Conservation (phyloP, 2,797 vertebrate species). For the Phoeniculus purpureus region DNA sequence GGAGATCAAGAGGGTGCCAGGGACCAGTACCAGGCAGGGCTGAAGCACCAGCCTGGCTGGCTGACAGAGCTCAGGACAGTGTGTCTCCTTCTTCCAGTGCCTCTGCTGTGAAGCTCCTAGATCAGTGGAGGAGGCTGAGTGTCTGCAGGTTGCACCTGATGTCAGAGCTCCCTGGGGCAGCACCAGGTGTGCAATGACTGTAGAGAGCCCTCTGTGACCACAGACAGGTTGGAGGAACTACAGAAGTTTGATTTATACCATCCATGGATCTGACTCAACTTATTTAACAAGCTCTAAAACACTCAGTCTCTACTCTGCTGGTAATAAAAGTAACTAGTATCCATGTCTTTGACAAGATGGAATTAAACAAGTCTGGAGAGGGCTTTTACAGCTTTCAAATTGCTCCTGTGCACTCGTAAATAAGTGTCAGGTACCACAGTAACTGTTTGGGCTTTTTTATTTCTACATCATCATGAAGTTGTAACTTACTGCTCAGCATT, state of each 20-base stretch:
- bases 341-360: neutral
- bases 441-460: neutral
- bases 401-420: neutral
- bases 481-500: neutral
- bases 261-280: neutral
- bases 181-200: neutral
- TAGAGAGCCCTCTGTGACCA: neutral
- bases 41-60: neutral
- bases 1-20: neutral
- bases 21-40: neutral
- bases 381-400: constrained; percentile 22
- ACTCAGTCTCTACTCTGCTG: neutral
- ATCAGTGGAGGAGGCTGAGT: rapidly evolving
- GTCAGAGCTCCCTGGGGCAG: neutral
- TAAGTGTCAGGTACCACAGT: constrained; percentile 19
- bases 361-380: neutral
- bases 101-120: rapidly evolving
- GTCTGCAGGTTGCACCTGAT: neutral
- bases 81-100: neutral
- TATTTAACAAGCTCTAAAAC: constrained; percentile 1
- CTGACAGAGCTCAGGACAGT: neutral
- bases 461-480: neutral
- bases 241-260: neutral
- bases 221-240: neutral
- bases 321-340: neutral